phyloP scores from a whole-genome alignment of 2,113 vertebrate species.

The Irena cyanogastra region DNA sequence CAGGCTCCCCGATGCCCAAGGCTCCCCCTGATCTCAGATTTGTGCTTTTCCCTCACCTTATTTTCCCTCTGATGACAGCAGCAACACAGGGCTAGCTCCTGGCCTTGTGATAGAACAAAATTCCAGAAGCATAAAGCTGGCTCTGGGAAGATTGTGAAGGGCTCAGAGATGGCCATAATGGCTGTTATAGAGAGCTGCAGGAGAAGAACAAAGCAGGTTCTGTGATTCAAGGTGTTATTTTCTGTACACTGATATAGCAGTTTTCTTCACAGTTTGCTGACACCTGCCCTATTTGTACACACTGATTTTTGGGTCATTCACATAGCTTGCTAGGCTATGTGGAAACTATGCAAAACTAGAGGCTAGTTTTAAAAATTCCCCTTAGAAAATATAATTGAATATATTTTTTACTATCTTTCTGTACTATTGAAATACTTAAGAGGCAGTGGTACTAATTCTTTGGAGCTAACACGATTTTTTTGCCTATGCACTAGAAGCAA shows the following conservation, averaged over 20 bases:
- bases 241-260: no score
- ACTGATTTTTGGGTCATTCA: not conserved
- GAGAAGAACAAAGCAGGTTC: not conserved
- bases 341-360: not conserved
- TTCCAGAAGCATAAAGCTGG: not conserved
- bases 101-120: not conserved
- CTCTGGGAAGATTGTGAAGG: not conserved
- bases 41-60: not conserved
- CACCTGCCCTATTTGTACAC: not conserved
- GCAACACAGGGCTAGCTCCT: not conserved
- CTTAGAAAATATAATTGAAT: not conserved
- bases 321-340: not conserved
- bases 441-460: not conserved
- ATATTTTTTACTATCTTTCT: not conserved
- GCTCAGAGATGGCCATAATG: not conserved
- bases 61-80: not conserved
- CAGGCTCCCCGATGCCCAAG: rapidly evolving
- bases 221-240: not conserved
- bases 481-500: not conserved
- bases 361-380: not conserved
- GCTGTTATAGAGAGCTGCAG: not conserved
- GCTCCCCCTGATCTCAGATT: not conserved
- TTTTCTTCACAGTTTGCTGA: not conserved
- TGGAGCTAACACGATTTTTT: not conserved
- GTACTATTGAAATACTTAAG: not conserved